phyloP scores from a whole-genome alignment of 1,140 invertebrate species.

The Drosophila murphyi region DNA sequence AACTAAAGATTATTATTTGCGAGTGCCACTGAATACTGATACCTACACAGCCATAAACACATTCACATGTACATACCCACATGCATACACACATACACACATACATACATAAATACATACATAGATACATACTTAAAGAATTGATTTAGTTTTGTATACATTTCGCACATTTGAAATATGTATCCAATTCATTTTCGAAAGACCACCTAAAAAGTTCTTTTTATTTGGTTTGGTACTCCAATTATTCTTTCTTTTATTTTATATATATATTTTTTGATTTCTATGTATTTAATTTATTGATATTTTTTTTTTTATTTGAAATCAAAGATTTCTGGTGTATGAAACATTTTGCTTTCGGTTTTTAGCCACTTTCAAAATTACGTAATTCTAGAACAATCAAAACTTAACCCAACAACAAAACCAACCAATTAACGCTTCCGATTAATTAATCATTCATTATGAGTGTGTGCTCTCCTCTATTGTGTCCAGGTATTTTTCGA shows the following conservation, averaged over 20 bases:
- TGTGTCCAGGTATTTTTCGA: conserved; percentile 82
- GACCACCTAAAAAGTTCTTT: neutral
- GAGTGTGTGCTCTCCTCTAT: neutral
- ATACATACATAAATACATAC: neutral
- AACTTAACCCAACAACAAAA: conserved; percentile 38
- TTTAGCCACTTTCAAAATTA: conserved; percentile 63
- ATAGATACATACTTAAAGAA: neutral
- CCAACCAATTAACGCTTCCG: neutral
- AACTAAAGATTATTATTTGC: too few species aligned
- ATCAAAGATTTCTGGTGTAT: conserved; percentile 40
- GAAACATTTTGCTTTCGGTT: conserved; percentile 54
- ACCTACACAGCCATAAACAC: neutral
- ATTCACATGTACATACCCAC: conserved; percentile 7
- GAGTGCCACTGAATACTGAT: neutral
- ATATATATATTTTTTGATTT: conserved; percentile 14
- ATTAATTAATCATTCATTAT: conserved; percentile 20
- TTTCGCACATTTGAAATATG: neutral
- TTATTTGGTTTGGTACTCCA: neutral
- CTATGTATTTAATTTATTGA: conserved; percentile 1
- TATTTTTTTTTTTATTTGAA: neutral
- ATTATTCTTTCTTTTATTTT: conserved; percentile 3
- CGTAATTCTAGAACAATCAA: conserved; percentile 41
- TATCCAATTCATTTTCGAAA: conserved; percentile 1
- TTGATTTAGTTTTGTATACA: conserved; percentile 14
- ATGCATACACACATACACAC: conserved; percentile 13